Evolutionary conservation across 2,113 vertebrate species (phyloP), one percentile per base, ranked within the genome.

Genomic region (Alethe castanea): DNA sequence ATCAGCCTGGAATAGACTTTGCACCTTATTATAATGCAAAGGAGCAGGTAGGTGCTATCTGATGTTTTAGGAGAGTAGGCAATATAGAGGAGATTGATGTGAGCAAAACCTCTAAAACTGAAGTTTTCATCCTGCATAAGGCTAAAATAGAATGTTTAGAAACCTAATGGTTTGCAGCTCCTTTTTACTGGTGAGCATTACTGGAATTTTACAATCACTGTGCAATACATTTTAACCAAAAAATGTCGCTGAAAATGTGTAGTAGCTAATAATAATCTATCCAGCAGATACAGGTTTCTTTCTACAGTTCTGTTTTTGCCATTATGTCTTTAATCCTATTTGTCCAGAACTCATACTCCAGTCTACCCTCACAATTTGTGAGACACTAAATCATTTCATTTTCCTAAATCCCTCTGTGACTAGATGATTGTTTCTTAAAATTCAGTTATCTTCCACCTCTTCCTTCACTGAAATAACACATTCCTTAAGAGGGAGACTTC

Each of bases 301-400:
- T 71, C 53, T 77, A 19, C 57, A 77, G 57, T 50, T 92, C 61
- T 89, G 85, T 19, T 97, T 87, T 76, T 94, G 53, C 59, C 66
- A 80, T 91, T 85, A 84, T 36, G 15, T 76, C 48, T 91, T 86
- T 92, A 91, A 89, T 89, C 31, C 66, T 89, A 1, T 85, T 94
- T 87, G 53, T 92, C 65, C 61, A 91, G 44, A 72, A 38, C 50
- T 76, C 38, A n/a, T 59, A 25, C n/a, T 87, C 40, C 35, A 60
- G 18, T 81, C 52, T 18, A 72, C 35, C 9, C 53, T 91, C 16
- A 4, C 33, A 13, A 24, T 92, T 95, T 91, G n/a, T 85, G 81
- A 89, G 61, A 54, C 29, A 50, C 26, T 87, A 72, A 89, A 79
- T 95, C 9, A 85, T 92, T 94, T 94, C 5, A 78, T 91, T 91